Evolutionary conservation across 2,113 vertebrate species (phyloP).

Genomic region (Circaetus cinerascens): DNA sequence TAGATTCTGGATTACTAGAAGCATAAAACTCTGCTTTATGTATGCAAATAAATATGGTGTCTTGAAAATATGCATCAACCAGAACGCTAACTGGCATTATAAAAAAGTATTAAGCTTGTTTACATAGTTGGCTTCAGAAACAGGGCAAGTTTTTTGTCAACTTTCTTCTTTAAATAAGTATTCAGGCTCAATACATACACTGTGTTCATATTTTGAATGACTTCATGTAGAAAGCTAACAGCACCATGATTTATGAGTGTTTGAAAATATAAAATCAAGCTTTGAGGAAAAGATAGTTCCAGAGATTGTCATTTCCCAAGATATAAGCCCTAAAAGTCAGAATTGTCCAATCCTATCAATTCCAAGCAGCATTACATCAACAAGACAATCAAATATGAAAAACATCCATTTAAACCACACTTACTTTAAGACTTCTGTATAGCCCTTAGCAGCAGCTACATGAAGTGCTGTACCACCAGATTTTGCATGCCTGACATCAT

Average conservation of each 20-base stretch:
- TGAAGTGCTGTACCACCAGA: conserved; percentile 97
- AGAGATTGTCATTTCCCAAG: not conserved
- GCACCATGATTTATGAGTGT: not conserved
- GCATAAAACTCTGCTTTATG: not conserved
- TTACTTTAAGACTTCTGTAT: conserved; percentile 99
- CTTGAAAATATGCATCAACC: not conserved
- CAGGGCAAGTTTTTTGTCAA: not conserved
- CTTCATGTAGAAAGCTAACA: not conserved
- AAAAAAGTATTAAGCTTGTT: not conserved
- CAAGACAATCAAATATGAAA: not conserved
- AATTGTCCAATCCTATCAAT: not conserved
- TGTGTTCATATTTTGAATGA: not conserved
- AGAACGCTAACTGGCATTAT: not conserved
- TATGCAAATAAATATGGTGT: not conserved
- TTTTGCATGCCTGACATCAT: conserved; percentile 90
- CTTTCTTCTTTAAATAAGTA: not conserved
- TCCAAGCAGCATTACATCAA: not conserved
- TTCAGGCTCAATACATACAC: not conserved
- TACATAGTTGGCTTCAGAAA: not conserved
- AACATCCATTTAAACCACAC: conserved; percentile 38
- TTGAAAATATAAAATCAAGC: not conserved
- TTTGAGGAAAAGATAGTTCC: not conserved
- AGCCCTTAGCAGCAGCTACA: conserved; percentile 96
- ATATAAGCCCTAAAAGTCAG: not conserved
- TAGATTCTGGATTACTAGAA: no score